Evolutionary conservation across 2,113 vertebrate genomes (phyloP), one percentile per base, ranked within the genome.

Genomic region (Silurus meridionalis): DNA sequence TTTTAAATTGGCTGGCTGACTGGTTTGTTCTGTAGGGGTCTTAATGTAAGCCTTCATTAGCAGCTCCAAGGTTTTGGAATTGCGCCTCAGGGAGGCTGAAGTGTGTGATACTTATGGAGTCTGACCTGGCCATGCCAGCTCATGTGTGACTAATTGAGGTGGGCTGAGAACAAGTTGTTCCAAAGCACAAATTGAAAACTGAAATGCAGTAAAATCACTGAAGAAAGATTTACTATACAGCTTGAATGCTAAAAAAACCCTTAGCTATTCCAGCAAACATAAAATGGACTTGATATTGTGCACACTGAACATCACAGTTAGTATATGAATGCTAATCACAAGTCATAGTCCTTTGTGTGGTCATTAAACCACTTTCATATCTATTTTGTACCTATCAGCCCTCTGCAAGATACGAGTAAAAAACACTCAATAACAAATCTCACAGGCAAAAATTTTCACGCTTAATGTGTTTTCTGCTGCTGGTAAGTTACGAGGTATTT

Each of bases 1-100:
- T 90, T 94, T 95, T 94, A 94, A 95, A 95, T 94, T 94, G 94
- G 93, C 88, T 89, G 61, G 82, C 90, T 90, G 90, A 83, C 67
- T 83, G 86, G 67, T 86, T 57, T 63, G 86, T 84, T 89, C 85
- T 86, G 83, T 84, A 91, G 91, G 85, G 64, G 61, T 84, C 82
- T 92, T 84, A 83, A 86, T 88, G 90, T 84, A 90, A 93, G 91
- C 92, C 90, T 93, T 94, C 92, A 93, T 94, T 93, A 94, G 91
- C 91, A 89, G 85, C 84, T 86, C 84, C 85, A 71, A 71, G 67
- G 81, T 88, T 61, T 83, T 89, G 86, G 85, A 90, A 80, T 52
- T 87, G 92, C 87, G 90, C 90, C 87, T 87, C 71, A 50, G 82
- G 75, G 89, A 90, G 88, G 89, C 84, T 86, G 77, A 84, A 93